Evolutionary conservation across 2,797 vertebrate genomes (phyloP).

Genomic region (Dermochelys coriacea): DNA sequence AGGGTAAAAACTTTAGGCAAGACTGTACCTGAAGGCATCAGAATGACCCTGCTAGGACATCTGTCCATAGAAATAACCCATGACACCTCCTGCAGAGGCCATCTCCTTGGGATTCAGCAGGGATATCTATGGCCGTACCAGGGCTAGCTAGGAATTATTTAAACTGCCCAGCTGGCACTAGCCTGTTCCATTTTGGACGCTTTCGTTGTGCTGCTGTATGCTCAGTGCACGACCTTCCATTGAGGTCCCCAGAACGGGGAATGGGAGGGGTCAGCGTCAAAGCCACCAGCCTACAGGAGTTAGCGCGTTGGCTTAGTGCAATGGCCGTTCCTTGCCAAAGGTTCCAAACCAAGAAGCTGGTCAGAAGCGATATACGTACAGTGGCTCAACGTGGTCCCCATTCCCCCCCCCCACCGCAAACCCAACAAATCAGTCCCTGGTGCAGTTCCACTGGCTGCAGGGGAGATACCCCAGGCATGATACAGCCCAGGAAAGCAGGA

Average conservation of each 20-base stretch:
- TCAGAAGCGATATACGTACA: not conserved
- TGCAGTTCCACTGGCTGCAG: not conserved
- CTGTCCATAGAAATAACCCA: not conserved
- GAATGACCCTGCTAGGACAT: not conserved
- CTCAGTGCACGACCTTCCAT: not conserved
- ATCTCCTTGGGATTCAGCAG: not conserved
- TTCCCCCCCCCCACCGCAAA: not conserved
- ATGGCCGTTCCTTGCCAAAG: not conserved
- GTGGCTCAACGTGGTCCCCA: not conserved
- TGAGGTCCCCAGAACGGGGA: not conserved
- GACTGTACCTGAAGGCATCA: not conserved
- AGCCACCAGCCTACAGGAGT: not conserved
- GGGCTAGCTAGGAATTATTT: not conserved
- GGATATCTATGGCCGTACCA: not conserved
- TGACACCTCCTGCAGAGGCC: not conserved
- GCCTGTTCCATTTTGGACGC: not conserved
- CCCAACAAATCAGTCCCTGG: not conserved
- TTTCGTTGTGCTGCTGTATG: not conserved
- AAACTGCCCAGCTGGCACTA: not conserved
- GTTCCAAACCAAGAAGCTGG: not conserved
- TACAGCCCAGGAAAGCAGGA: not conserved
- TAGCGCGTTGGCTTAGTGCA: not conserved
- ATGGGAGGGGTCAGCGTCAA: not conserved
- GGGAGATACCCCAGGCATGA: not conserved
- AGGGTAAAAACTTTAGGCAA: not conserved